These are phyloP conservation scores for Pseudachorutes palmiensis DNA, from an alignment of 1,140 invertebrate genomes.

Conservation along the genomic window DNA sequence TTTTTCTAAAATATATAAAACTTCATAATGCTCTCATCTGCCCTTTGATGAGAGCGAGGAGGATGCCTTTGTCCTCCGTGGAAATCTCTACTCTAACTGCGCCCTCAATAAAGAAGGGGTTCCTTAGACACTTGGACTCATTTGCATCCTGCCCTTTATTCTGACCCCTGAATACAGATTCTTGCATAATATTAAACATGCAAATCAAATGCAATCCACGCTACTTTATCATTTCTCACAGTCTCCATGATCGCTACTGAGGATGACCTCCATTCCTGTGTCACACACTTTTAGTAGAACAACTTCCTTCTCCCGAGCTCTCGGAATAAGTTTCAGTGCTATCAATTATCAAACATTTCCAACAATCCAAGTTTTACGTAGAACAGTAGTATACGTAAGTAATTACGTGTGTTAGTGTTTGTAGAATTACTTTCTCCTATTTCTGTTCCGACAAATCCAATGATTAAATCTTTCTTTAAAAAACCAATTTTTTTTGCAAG, in stretches of 20 bases:
- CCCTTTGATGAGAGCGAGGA: background rate
- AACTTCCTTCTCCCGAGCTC: background rate
- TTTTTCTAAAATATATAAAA: background rate
- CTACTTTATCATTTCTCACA: background rate
- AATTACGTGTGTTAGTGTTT: background rate
- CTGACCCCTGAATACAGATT: background rate
- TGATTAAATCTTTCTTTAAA: background rate
- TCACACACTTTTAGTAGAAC: background rate
- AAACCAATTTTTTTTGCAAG: background rate
- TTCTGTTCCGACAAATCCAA: background rate
- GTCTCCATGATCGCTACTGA: background rate
- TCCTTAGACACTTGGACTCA: constrained; percentile 4
- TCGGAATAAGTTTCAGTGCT: background rate
- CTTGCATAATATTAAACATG: constrained; percentile 1
- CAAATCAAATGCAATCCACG: background rate
- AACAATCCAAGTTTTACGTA: too few species aligned
- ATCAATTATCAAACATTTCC: background rate
- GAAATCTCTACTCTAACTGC: background rate
- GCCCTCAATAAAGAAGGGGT: background rate
- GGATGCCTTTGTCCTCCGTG: background rate
- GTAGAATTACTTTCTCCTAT: background rate
- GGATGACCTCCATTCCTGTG: background rate
- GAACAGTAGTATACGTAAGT: too few species aligned
- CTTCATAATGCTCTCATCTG: background rate
- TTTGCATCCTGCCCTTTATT: constrained; percentile 7